Evolutionary conservation across 2,888 invertebrate genomes (phyloP).

Genomic region (Prenolepis imparis): DNA sequence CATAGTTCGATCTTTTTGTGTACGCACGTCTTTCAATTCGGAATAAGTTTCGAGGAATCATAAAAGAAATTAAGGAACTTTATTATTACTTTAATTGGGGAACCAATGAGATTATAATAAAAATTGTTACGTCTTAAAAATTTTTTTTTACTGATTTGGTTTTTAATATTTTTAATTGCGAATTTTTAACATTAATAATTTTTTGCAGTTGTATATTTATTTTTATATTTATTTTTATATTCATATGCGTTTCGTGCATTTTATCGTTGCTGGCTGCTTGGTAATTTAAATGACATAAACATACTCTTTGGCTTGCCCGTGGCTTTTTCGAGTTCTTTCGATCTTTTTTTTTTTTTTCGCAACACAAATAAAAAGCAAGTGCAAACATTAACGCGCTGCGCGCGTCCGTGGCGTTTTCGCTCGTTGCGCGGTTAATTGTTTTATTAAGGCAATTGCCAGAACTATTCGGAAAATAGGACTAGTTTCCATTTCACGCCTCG

Average conservation of each 20-base stretch:
- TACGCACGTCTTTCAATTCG: not conserved
- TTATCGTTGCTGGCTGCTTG: not conserved
- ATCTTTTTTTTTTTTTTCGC: not conserved
- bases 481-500: conserved; percentile 37
- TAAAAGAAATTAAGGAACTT: not conserved
- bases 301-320: not conserved
- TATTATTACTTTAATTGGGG: not conserved
- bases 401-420: conserved; percentile 41
- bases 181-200: not conserved
- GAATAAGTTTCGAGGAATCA: not conserved
- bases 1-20: not conserved
- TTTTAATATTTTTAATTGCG: not conserved
- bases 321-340: not conserved
- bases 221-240: conserved; percentile 11
- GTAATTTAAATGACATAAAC: not conserved
- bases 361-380: not conserved
- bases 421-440: conserved; percentile 71
- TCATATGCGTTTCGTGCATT: not conserved
- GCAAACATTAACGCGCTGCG: not conserved
- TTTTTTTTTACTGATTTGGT: not conserved
- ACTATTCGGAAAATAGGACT: conserved; percentile 69
- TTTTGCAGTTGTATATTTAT: not conserved
- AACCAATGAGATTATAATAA: not conserved
- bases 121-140: not conserved
- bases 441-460: conserved; percentile 76